Base-by-base conservation (phyloP, 1,140 invertebrate genomes). In the Papilio machaon region DNA sequence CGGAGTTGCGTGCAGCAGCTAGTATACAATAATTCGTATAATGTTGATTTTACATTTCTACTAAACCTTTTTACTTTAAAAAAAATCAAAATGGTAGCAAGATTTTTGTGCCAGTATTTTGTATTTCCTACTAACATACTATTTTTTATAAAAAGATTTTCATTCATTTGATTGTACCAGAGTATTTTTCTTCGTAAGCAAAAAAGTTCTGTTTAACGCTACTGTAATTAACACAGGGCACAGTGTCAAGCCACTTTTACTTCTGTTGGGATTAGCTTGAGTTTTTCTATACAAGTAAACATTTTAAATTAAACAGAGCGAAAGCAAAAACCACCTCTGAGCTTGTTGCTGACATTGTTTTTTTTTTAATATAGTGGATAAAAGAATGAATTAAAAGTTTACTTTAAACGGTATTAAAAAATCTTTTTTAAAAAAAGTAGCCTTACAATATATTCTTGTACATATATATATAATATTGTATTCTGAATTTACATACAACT, bases 181-280 rank as follows among this genome's bases (percentile, higher is more conserved):
- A 70, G 64, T 70, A 64, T 64, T 64, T 70, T 70, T 35, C 64
- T 70, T 70, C 23, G 64, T 70, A 15, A 70, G 23, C 13, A 70
- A 70, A 70, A 67, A 67, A 70, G 30, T 38, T 17, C 30, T 70
- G 30, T 70, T 70, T 38, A 70, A 70, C 30, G 64, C 64, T 70
- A 30, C 35, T 70, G 64, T 70, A 70, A 70, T 70, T 70, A 70
- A 35, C 64, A 70, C 23, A 30, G 6, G 6, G 64, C 64, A 30
- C 64, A 15, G 64, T 70, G 64, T 70, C 64, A 70, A 70, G 64
- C 64, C 64, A 70, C 64, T 70, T 70, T 70, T 70, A 70, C 64
- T 38, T 70, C 64, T 70, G 64, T 70, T 35, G 30, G 60, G 30
- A 30, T 64, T 64, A 64, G 23, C 1, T 35, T 64, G 23, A 64